phyloP scores from a whole-genome alignment of 2,797 vertebrate species.

The Mycteria americana region DNA sequence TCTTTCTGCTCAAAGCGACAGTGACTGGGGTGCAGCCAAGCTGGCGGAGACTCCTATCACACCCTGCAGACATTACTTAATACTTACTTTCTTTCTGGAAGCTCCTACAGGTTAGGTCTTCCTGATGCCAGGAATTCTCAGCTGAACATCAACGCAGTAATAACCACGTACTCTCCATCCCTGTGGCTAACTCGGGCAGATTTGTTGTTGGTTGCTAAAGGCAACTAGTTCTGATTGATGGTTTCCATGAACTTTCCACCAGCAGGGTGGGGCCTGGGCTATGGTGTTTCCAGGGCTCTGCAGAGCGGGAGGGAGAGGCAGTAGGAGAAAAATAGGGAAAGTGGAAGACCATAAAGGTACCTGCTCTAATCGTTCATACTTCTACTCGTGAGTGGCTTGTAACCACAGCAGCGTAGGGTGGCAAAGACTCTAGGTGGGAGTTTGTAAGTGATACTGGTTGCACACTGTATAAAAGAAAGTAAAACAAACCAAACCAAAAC shows the following conservation, averaged over 20 bases:
- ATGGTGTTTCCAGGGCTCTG: neutral
- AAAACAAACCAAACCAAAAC: neutral
- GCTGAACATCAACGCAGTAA: neutral
- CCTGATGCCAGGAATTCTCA: neutral
- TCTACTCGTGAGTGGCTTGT: neutral
- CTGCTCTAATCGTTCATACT: neutral
- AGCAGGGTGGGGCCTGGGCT: neutral
- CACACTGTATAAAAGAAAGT: neutral
- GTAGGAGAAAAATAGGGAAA: neutral
- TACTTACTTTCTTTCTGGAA: slow-evolving; percentile 16
- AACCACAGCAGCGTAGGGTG: neutral
- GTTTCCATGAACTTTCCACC: slow-evolving; percentile 14
- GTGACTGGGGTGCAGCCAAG: neutral
- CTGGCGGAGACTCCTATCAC: neutral
- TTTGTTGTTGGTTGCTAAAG: slow-evolving; percentile 65
- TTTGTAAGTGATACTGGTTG: neutral
- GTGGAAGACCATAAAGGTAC: neutral
- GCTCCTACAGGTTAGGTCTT: neutral
- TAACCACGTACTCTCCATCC: neutral
- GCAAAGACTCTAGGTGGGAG: neutral
- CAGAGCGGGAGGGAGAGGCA: neutral
- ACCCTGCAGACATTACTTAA: neutral
- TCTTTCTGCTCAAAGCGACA: neutral
- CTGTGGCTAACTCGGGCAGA: neutral
- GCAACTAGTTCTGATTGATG: slow-evolving; percentile 3